These are phyloP conservation scores for Cephus nigrinus DNA, from an alignment of 2,888 invertebrate species.

Conservation along the genomic window DNA sequence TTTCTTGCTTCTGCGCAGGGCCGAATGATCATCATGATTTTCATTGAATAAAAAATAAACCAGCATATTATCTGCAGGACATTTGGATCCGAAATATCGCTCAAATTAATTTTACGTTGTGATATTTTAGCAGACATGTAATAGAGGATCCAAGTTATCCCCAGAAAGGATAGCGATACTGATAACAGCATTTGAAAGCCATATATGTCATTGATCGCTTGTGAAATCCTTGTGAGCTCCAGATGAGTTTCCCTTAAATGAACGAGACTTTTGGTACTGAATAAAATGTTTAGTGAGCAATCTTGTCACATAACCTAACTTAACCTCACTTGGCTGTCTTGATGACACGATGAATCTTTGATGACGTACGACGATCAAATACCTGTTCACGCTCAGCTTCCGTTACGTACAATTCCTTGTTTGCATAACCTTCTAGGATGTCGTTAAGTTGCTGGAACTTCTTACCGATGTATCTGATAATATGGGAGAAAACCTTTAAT, in stretches of 20 bases:
- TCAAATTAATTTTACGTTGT: background rate
- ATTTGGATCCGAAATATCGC: background rate
- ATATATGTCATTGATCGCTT: background rate
- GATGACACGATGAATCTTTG: background rate
- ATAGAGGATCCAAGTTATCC: constrained; percentile 15
- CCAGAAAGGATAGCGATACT: constrained; percentile 6
- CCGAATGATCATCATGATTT: constrained; percentile 6
- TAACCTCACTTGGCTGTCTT: background rate
- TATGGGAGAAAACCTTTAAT: background rate
- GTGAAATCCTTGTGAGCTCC: constrained; percentile 6
- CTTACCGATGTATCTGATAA: background rate
- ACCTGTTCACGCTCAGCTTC: background rate
- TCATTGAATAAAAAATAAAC: constrained; percentile 4
- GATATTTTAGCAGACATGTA: background rate
- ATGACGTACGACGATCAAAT: background rate
- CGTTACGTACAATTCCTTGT: background rate
- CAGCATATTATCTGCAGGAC: background rate
- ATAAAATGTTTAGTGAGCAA: background rate
- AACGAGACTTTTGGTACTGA: background rate
- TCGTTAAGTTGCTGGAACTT: constrained; percentile 2
- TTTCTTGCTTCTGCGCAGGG: constrained; percentile 1
- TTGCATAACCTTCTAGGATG: background rate
- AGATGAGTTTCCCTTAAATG: constrained; percentile 13
- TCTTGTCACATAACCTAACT: background rate
- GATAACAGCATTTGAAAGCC: constrained; percentile 14